These are phyloP conservation scores for Ornithoptera priamus DNA, from an alignment of 2,888 invertebrate species.

Conservation along the genomic window DNA sequence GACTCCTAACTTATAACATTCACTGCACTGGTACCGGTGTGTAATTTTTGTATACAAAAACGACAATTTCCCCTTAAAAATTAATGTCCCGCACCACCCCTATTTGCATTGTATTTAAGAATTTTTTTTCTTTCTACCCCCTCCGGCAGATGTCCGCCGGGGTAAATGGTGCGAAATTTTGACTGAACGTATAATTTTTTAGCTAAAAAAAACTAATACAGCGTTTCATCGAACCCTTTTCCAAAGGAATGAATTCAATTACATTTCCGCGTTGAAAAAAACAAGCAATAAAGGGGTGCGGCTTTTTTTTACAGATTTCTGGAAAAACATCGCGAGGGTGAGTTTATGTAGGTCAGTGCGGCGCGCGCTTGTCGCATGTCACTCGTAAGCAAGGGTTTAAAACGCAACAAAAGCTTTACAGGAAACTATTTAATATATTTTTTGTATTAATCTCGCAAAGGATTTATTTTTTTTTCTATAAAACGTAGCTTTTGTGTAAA, in stretches of 20 bases:
- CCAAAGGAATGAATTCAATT: slow-evolving; percentile 79
- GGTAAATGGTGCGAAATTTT: slow-evolving; percentile 79
- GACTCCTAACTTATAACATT: too few species aligned
- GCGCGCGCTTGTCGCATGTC: slow-evolving; percentile 68
- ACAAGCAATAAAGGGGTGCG: slow-evolving; percentile 55
- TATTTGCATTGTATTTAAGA: slow-evolving; percentile 76
- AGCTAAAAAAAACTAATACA: slow-evolving; percentile 59
- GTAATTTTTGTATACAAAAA: slow-evolving; percentile 64
- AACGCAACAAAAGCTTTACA: slow-evolving; percentile 68
- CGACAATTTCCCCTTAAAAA: slow-evolving; percentile 73
- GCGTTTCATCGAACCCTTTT: slow-evolving; percentile 74
- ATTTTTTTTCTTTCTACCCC: slow-evolving; percentile 44
- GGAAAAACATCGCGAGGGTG: slow-evolving; percentile 58
- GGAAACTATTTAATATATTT: slow-evolving; percentile 72
- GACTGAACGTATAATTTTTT: slow-evolving; percentile 74
- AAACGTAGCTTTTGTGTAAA: slow-evolving; percentile 46
- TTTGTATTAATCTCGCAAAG: slow-evolving; percentile 51
- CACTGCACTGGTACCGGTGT: slow-evolving; percentile 3
- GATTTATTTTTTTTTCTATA: slow-evolving; percentile 52
- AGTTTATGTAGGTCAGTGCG: slow-evolving; percentile 74
- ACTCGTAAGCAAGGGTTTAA: slow-evolving; percentile 71
- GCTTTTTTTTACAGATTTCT: slow-evolving; percentile 64
- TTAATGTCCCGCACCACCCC: slow-evolving; percentile 68
- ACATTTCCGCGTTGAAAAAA: slow-evolving; percentile 52
- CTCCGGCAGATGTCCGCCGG: slow-evolving; percentile 67